Evolutionary conservation across 92 coral and sea anemone species (phyloP), one percentile per base, ranked within the genome.

Genomic region (Epizoanthus illoricatus): DNA sequence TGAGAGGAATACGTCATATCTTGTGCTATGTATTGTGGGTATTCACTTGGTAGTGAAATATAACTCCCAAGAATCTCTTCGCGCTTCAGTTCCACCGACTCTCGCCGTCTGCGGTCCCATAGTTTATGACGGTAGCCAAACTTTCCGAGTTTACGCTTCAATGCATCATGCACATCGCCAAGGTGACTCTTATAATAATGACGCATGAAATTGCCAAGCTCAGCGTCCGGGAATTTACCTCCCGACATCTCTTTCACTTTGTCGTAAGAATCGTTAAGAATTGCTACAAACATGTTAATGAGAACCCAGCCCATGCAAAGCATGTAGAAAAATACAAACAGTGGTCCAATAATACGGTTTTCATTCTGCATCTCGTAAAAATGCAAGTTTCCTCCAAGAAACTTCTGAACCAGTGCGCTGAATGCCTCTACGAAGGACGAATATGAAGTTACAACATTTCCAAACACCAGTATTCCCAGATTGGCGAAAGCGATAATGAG

Each of bases 211-310:
- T 13, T 45, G 43, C 97, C 97, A 20, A 90, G 97, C 19, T 93
- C 90, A 20, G 91, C 84, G 69, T 93, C 97, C 3, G 92, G 91
- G 59, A 93, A 93, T 79, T 79, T 93, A 1, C 97, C 97, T 5
- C 97, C 97, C 2, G 97, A 91, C 24, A 89, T 20, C 36, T 89
- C 81, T 43, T 82, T 84, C 54, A 91, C 94, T 17, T 87, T 88
- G 5, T 91, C 97, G 65, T 91, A 93, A 8, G 94, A 86, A 21
- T 93, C 97, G 84, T 93, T 93, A 3, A 93, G 90, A 72, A 93
- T 93, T 4, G 97, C 97, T 4, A 93, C 84, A 73, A 93, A 93
- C 97, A 93, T 93, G 91, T 93, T 93, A 66, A 93, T 85, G 59
- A 93, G 89, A 41, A 93, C 92, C 12, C 85, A 93, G 16, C 84